phyloP scores from a whole-genome alignment of 2,797 vertebrate species.

The Fistularia tabacaria region DNA sequence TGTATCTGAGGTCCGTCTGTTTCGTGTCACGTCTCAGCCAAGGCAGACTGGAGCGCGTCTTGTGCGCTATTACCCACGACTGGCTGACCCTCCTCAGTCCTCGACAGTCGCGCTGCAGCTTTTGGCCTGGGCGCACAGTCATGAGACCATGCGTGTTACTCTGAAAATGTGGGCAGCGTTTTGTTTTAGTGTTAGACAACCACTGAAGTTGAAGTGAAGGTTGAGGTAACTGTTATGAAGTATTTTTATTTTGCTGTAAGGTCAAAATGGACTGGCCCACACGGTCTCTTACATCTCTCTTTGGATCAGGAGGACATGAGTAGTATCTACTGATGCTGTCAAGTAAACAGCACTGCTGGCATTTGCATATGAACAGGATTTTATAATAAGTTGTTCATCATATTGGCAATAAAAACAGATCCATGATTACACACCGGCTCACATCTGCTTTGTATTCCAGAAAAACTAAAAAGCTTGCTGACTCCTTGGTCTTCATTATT shows the following conservation, averaged over 20 bases:
- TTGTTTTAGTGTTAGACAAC: constrained; percentile 15
- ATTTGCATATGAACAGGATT: constrained; percentile 61
- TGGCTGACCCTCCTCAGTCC: constrained; percentile 4
- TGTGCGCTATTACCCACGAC: constrained; percentile 41
- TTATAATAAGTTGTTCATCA: constrained; percentile 70
- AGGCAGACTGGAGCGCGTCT: constrained; percentile 27
- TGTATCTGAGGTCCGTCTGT: constrained; percentile 26
- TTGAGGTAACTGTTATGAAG: constrained; percentile 12
- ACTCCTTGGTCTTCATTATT: too few relatives aligned
- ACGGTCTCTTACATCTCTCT: constrained; percentile 21
- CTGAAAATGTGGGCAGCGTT: constrained; percentile 2
- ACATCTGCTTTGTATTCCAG: constrained; percentile 14
- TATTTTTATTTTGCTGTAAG: constrained; percentile 16
- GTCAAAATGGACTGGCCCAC: constrained; percentile 17
- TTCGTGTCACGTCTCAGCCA: constrained; percentile 24
- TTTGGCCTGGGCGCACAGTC: constrained; percentile 17
- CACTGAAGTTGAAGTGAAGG: constrained; percentile 9
- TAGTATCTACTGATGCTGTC: constrained; percentile 38
- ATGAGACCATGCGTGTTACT: constrained; percentile 6
- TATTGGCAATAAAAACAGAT: constrained; percentile 66
- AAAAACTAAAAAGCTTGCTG: too few relatives aligned
- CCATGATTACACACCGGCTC: constrained; percentile 23
- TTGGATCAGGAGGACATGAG: constrained; percentile 34
- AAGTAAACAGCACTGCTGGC: constrained; percentile 45
- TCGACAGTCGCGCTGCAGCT: constrained; percentile 12